Base-by-base conservation (phyloP, 1,140 invertebrate species). In the Harlomillsia oculata region DNA sequence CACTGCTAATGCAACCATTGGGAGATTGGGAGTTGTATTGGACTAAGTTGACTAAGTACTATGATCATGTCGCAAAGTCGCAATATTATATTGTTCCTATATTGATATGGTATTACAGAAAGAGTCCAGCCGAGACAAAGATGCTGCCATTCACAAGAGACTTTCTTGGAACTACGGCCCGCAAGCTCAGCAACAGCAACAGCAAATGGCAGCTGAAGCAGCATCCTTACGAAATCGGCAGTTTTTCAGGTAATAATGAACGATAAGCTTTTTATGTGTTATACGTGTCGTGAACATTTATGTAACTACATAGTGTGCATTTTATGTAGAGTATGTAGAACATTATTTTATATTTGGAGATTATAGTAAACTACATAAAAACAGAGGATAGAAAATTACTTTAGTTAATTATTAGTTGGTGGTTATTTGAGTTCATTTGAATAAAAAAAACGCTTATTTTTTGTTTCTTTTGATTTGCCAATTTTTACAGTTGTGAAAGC, bases 121-220 rank as follows among this genome's bases (percentile, higher is more conserved):
- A 68, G 74, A 75, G 66, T 74, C 75, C 67, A 70, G 63, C 39
- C 69, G 69, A 67, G 80, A 82, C 69, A 69, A 60, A 34, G 62
- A 65, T 43, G 30, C 73, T 21, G 75, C 72, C 50, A 82, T 82
- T 55, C 77, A 82, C 65, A 82, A 83, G 70, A 71, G 80, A 25
- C 69, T 82, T 14, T 82, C 80, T 13, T 82, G 79, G 80, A 81
- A 82, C 69, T 79, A 75, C 61, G 77, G 76, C 55, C 69, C 71
- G 62, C 68, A 67, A 39, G 20, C 57, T 20, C 56, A 67, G 59
- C 44, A 59, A 26, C 63, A 56, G 16, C 43, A 55, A 34, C 39
- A 61, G 23, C 39, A 62, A 59, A 43, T 53, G 34, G 46, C 53
- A 14, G 37, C 46, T 48, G 60, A 55, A 46, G 28, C 23, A 29